Base-by-base conservation (phyloP, 2,888 invertebrate genomes). In the Nycteola revayana region DNA sequence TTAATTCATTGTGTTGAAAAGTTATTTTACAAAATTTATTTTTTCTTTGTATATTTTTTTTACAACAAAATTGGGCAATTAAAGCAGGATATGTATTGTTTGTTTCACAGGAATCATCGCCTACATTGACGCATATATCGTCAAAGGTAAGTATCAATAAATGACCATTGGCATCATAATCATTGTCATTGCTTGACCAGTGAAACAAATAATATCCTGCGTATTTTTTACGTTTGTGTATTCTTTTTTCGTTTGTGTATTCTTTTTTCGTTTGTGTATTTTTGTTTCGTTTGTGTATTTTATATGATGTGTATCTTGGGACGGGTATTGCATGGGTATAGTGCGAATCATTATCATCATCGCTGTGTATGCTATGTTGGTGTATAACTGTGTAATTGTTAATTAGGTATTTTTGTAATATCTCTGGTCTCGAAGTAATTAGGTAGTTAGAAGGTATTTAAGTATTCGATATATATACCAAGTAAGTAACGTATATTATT, bases 41-140 rank as follows among this genome's bases (percentile, higher is more conserved):
- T 38, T 24, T 36, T 32, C 25, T 28, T 42, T 34, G 10, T 44
- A 45, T 41, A 52, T 38, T 49, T 37, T 48, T 47, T 48, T 49
- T 42, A 20, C 24, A 28, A 34, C 54, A 40, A 42, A 46, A 54
- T 58, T 65, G 65, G 61, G 43, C 72, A 74, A 78, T 75, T 83
- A 85, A 84, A 84, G 80, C 82, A 82, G 80, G 81, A 60, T 64
- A 69, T 66, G 72, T 75, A 70, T 84, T 82, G 80, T 82, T 87
- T 87, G 90, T 90, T 90, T 91, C 91, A 66, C 93, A 94, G 93
- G 93, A 93, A 88, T 93, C 93, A 73, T 93, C 94, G 79, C 93
- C 93, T 74, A 93, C 93, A 86, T 91, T 93, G 91, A 93, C 93
- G 86, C 90, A 93, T 78, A 91, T 93, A 84, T 93, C 93, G 90